phyloP scores from a whole-genome alignment of 2,113 vertebrate species.

The Cheirogaleus medius region DNA sequence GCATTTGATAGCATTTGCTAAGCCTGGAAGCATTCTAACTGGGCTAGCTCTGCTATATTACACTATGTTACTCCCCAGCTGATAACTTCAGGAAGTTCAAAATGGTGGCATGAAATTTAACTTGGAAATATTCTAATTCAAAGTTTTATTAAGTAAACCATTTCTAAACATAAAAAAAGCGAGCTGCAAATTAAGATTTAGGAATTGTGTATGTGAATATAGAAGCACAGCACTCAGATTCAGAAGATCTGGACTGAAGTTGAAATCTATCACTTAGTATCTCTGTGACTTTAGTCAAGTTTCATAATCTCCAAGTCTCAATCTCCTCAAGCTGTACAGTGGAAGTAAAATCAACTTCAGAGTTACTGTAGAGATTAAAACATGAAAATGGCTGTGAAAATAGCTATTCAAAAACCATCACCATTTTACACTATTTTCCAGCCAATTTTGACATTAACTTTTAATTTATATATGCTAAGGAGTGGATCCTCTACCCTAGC shows the following conservation, averaged over 20 bases:
- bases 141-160: neutral
- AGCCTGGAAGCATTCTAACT: neutral
- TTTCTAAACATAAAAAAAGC: neutral
- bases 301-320: neutral
- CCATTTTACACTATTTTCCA: constrained; percentile 21
- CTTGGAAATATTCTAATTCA: constrained; percentile 21
- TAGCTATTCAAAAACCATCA: neutral
- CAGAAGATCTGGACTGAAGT: neutral
- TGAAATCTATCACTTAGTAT: neutral
- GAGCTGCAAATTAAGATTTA: neutral
- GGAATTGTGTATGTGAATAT: neutral
- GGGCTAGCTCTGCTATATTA: neutral
- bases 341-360: neutral
- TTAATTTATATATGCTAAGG: constrained; percentile 15
- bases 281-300: neutral
- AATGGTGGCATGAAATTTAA: constrained; percentile 35
- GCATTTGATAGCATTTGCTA: neutral
- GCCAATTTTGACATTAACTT: constrained; percentile 16
- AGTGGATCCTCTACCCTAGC: neutral
- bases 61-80: neutral
- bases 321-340: neutral
- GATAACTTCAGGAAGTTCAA: neutral
- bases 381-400: constrained; percentile 19
- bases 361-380: neutral
- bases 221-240: neutral